Evolutionary conservation across 2,113 vertebrate species (phyloP), one percentile per base, ranked within the genome.

Genomic region (Phylloscopus whistleri): DNA sequence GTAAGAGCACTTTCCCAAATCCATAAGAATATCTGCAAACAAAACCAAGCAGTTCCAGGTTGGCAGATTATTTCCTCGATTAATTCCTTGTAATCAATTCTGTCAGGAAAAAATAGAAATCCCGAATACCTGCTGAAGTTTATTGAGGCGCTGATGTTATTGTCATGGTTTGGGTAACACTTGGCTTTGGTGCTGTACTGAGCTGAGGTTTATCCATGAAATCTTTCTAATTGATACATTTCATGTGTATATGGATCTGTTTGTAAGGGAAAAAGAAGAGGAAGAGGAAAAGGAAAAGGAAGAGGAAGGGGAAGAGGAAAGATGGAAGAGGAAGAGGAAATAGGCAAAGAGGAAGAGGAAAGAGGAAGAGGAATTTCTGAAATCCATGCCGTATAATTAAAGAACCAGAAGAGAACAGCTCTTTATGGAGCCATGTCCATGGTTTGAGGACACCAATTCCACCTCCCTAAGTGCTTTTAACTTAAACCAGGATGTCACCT

Each of bases 211-310:
- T 46, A 37, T 27, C 12, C 8, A 26, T 56, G 51, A 41, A n/a
- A 3, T 43, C 13, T 55, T 52, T 83, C 48, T 63, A 39, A 23
- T 4, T 66, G 60, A 21, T 5, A 2, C 2, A 15, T 30, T 59
- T 12, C 0, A 4, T 3, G 13, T 39, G 33, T 11, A 3, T 27
- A 11, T 53, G 15, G 27, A 7, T 44, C 0, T 30, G 9, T 58
- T 70, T 67, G 18, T 21, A 48, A 63, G n/a, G 41, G 49, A 2
- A 44, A 16, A 35, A 8, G 31, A 35, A 43, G 35, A 12, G 13
- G 56, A 35, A 24, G 3, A 2, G 13, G 67, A 10, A 56, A 13
- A 14, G 8, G 24, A 35, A 43, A n/a, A 4, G 18, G 46, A 6
- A 35, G 44, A 44, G 44, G 44, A 35, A 4, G 6, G 6, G 18